Conservation (phyloP, 2,113 vertebrate genomes). For the Cephalopholis sonnerati region DNA sequence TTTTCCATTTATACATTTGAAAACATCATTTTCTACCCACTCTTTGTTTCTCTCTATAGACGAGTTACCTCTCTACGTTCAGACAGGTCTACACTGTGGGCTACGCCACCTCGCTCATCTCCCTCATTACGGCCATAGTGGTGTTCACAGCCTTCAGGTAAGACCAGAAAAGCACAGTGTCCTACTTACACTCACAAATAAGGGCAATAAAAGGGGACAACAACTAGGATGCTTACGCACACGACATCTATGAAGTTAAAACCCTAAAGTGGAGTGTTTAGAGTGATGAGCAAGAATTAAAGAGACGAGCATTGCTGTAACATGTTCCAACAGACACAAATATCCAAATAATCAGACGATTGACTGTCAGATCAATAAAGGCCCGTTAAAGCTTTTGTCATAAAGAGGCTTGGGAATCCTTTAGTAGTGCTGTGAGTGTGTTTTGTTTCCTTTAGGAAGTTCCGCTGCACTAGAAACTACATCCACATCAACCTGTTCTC, state of each 20-base stretch:
- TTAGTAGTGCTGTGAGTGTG: not conserved
- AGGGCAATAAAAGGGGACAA: not conserved
- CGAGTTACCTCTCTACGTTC: conserved; percentile 81
- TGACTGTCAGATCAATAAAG: not conserved
- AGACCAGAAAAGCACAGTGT: conserved; percentile 9
- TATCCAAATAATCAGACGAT: conserved; percentile 8
- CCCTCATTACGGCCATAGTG: conserved; percentile 84
- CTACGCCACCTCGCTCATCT: conserved; percentile 85
- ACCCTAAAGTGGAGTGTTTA: not conserved
- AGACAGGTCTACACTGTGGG: conserved; percentile 85
- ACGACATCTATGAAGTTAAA: not conserved
- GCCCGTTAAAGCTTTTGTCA: not conserved
- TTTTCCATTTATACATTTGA: not conserved
- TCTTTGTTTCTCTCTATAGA: conserved; percentile 63
- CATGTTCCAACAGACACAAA: not conserved
- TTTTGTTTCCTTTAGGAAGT: conserved; percentile 81
- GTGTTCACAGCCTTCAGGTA: conserved; percentile 86
- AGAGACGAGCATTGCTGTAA: not conserved
- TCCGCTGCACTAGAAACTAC: conserved; percentile 92
- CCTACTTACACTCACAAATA: not conserved
- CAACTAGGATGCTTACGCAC: not conserved
- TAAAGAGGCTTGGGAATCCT: not conserved
- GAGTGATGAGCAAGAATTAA: not conserved
- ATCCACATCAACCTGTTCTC: conserved; percentile 92
- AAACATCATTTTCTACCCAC: not conserved